Evolutionary conservation across 2,113 vertebrate genomes (phyloP), one percentile per base, ranked within the genome.

Genomic region (Melanocharis versteri): DNA sequence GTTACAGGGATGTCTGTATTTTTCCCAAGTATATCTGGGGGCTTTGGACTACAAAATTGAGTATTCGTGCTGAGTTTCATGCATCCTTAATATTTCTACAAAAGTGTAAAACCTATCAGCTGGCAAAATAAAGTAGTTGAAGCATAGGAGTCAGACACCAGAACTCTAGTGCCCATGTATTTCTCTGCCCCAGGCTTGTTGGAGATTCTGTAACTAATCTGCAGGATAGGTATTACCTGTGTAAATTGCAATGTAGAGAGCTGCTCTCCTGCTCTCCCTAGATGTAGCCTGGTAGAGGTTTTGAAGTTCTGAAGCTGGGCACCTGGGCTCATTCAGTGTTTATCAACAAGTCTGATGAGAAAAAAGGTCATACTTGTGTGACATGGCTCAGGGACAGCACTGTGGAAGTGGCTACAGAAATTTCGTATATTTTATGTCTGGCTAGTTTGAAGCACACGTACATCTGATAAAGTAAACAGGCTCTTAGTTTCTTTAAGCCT

Each of bases 291-390:
- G 40, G 33, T 54, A 22, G 54, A 71, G 27, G 28, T 62, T 68
- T 56, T 53, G 53, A 65, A 62, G 12, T 76, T 72, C n/a, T 68
- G 31, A 70, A 87, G 31, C 16, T 88, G 61, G 30, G 33, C 42
- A 54, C 48, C 47, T 71, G 30, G 61, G 44, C 56, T 79, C 9
- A 22, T 47, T 76, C 51, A 60, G 27, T 56, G 40, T 58, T 92
- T 27, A 75, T 42, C 51, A 66, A 31, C 17, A 54, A 83, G 47
- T 64, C 5, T 20, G 58, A 31, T 37, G 37, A 72, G 71, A n/a
- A 56, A 28, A 76, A 69, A 9, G 27, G 33, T 89, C 27, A 69
- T 0, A 1, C 40, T 45, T 2, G 0, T 23, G 14, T 11, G 11
- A 37, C 15, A 50, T 64, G 45, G 61, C 76, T 83, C 33, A 45